A percentile compares a stretch with the other conserved stretches of the same genome.
phyloP scores from a whole-genome alignment of 2,797 vertebrate species.

The Cuculus canorus region DNA sequence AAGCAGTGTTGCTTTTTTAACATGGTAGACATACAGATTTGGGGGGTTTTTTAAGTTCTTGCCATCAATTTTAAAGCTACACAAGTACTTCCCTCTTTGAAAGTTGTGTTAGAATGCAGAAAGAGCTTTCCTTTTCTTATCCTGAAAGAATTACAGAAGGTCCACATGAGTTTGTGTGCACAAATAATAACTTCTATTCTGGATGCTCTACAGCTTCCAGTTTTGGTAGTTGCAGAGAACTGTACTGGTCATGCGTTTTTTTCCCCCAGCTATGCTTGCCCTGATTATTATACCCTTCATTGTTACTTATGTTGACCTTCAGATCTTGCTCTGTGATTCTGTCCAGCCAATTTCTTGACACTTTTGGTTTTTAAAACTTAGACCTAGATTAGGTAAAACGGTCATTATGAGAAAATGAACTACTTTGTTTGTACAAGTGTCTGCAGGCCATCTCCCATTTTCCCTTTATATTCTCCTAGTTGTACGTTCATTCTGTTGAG shows the following conservation, averaged over 20 bases:
- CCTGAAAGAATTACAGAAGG: neutral
- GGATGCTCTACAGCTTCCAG: neutral
- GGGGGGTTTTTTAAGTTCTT: neutral
- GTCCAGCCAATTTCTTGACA: neutral
- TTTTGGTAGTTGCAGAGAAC: neutral
- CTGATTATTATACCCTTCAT: neutral
- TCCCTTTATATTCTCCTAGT: neutral
- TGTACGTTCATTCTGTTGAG: neutral
- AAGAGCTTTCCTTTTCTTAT: neutral
- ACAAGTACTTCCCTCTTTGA: neutral
- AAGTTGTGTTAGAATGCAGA: neutral
- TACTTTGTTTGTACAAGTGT: neutral
- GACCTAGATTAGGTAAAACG: neutral
- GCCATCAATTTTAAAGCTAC: neutral
- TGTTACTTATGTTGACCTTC: neutral
- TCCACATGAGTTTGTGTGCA: neutral
- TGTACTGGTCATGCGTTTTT: neutral
- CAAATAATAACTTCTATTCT: neutral
- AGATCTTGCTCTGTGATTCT: neutral
- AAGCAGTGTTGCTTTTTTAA: neutral
- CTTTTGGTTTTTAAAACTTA: neutral
- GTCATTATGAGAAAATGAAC: neutral
- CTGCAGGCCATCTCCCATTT: neutral
- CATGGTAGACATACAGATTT: neutral
- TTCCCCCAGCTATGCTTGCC: neutral